A percentile compares a stretch with the other conserved stretches of the same genome.
These are phyloP conservation scores for Drosophila pandora DNA, from an alignment of 1,140 invertebrate species.

Conservation along the genomic window DNA sequence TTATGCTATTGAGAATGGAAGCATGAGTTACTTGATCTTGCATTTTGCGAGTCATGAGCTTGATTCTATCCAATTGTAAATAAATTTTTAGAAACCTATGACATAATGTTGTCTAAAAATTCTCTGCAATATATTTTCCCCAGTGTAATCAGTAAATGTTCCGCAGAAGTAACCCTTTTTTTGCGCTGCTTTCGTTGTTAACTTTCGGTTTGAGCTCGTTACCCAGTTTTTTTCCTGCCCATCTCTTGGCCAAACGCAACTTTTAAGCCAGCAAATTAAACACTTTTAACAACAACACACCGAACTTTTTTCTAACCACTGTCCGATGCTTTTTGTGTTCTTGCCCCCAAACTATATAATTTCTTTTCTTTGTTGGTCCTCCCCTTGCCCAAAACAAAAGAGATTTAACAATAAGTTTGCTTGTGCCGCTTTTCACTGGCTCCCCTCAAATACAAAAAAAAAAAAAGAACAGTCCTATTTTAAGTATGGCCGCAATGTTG, in stretches of 20 bases:
- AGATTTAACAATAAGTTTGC: slow-evolving; percentile 61
- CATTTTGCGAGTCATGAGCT: too few relatives aligned
- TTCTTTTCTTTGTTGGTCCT: slow-evolving; percentile 27
- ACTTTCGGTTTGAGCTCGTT: slow-evolving; percentile 40
- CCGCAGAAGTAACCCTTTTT: slow-evolving; percentile 63
- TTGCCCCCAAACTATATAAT: slow-evolving; percentile 57
- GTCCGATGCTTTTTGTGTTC: slow-evolving; percentile 54
- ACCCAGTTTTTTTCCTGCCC: slow-evolving; percentile 25
- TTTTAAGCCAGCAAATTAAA: slow-evolving; percentile 81
- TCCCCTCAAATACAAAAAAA: neutral
- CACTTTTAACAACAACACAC: slow-evolving; percentile 72
- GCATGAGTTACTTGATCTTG: too few relatives aligned
- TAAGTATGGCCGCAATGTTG: slow-evolving; percentile 9
- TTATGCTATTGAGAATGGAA: neutral
- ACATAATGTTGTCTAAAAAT: too few relatives aligned
- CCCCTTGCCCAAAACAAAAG: slow-evolving; percentile 56
- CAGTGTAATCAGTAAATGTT: slow-evolving; percentile 46
- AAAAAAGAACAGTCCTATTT: slow-evolving; percentile 5
- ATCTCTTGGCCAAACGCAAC: slow-evolving; percentile 67
- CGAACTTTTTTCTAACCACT: slow-evolving; percentile 17
- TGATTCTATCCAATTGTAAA: too few relatives aligned
- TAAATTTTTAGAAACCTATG: too few relatives aligned
- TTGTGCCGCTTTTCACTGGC: slow-evolving; percentile 66
- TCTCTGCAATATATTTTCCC: slow-evolving; percentile 2
- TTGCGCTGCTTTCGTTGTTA: slow-evolving; percentile 47